Conservation (phyloP, 2,113 vertebrate species). For the Syngnathoides biaculeatus region DNA sequence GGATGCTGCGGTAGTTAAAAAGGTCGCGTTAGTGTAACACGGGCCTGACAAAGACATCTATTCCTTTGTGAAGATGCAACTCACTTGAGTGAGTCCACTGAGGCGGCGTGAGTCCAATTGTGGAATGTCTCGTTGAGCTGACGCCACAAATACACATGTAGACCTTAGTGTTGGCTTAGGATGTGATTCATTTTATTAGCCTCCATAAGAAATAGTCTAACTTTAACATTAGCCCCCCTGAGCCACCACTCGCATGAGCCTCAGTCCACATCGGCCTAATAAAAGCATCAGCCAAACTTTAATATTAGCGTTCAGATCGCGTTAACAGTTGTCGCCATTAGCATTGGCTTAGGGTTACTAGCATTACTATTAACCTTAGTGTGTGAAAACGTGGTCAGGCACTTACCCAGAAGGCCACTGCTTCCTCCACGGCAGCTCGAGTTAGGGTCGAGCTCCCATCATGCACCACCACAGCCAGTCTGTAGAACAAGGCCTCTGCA, state of each 20-base stretch:
- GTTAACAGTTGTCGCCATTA: too few species aligned
- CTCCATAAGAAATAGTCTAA: neutral
- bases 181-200: neutral
- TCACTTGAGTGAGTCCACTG: slow-evolving; percentile 84
- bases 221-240: neutral
- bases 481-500: slow-evolving; percentile 84
- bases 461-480: slow-evolving; percentile 73
- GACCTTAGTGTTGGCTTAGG: neutral
- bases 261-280: neutral
- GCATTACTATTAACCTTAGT: too few species aligned
- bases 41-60: neutral
- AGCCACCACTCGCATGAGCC: neutral
- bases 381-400: too few species aligned
- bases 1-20: neutral
- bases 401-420: slow-evolving; percentile 81
- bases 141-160: slow-evolving; percentile 48
- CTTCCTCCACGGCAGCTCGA: slow-evolving; percentile 62
- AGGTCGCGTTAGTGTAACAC: neutral
- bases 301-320: neutral
- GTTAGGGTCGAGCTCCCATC: slow-evolving; percentile 43
- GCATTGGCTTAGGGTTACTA: too few species aligned
- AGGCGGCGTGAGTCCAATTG: slow-evolving; percentile 82
- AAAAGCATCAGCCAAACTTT: neutral
- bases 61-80: neutral
- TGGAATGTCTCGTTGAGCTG: slow-evolving; percentile 88